phyloP scores from a whole-genome alignment of 2,888 invertebrate species.

The Clanis bilineata region DNA sequence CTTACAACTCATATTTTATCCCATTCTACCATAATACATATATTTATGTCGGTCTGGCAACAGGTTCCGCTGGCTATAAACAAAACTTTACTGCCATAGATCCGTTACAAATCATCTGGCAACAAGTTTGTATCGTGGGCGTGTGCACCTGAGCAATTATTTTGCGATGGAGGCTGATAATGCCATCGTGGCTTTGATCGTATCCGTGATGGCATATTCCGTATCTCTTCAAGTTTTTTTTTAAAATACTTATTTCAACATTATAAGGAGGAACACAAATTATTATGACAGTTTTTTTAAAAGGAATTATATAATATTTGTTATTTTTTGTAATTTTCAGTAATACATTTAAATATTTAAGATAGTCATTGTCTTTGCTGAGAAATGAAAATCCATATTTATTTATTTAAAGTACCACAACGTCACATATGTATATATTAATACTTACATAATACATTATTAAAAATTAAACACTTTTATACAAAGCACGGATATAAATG shows the following conservation, averaged over 20 bases:
- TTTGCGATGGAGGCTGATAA: not conserved
- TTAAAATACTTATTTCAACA: too few relatives aligned
- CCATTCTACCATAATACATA: not conserved
- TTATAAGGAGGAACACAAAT: not conserved
- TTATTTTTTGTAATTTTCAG: not conserved
- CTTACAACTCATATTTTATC: not conserved
- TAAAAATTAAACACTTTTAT: too few relatives aligned
- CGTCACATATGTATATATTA: too few relatives aligned
- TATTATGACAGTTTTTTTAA: not conserved
- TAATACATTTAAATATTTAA: too few relatives aligned
- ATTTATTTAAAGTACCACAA: too few relatives aligned
- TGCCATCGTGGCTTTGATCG: not conserved
- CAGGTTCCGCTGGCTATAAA: not conserved
- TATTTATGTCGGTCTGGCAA: not conserved
- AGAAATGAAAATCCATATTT: too few relatives aligned
- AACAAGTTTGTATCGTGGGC: not conserved
- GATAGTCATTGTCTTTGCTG: too few relatives aligned
- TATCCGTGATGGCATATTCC: not conserved
- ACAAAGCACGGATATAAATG: too few relatives aligned
- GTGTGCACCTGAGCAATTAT: not conserved
- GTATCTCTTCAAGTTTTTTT: not conserved
- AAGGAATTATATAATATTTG: too few relatives aligned
- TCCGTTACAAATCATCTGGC: not conserved
- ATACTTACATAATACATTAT: too few relatives aligned
- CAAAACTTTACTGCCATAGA: not conserved